Evolutionary conservation across 1,140 invertebrate genomes (phyloP), one percentile per base, ranked within the genome.

Genomic region (Drosophila parabipectinata): DNA sequence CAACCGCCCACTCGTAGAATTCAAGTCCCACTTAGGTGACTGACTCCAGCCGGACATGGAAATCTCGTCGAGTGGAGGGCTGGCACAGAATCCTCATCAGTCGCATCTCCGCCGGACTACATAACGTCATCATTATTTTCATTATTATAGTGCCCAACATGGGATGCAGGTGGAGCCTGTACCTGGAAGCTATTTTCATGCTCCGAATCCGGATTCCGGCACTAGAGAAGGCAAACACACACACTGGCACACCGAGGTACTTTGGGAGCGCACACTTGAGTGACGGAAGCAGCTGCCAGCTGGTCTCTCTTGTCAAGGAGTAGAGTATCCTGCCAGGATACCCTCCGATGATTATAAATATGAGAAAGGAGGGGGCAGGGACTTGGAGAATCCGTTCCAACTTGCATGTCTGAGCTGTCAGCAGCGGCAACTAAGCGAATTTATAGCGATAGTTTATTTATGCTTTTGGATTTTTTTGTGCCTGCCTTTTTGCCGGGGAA

Each of bases 241-340:
- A 62, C 58, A 57, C 59, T 57, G 56, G 12, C 18, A 51, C 24
- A n/a, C 12, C 5, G 10, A n/a, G 48, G 21, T n/a, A 37, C 34
- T 37, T 37, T 37, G 34, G 34, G 34, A 3, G 9, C 26, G 53
- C 44, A 69, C 52, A 69, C 52, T 69, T 57, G 64, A 74, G 54
- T 75, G 71, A 74, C 71, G 72, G 72, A 75, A 75, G 72, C 72
- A 74, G 60, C 59, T 72, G 68, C 53, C 68, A 64, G 72, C 72
- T 64, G 50, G 59, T 26, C 52, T 69, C 52, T 69, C 44, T 34
- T 62, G 50, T 44, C 59, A 54, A 26, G 45, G 41, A 45, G 41
- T 45, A 45, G 44, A 37, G 34, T 37, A 12, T 47, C 41, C 39
- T 53, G 45, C 53, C 51, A 45, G 34, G 32, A 32, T 37, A 51